Evolutionary conservation across 2,113 vertebrate genomes (phyloP), one percentile per base, ranked within the genome.

Genomic region (Cottus gobio): DNA sequence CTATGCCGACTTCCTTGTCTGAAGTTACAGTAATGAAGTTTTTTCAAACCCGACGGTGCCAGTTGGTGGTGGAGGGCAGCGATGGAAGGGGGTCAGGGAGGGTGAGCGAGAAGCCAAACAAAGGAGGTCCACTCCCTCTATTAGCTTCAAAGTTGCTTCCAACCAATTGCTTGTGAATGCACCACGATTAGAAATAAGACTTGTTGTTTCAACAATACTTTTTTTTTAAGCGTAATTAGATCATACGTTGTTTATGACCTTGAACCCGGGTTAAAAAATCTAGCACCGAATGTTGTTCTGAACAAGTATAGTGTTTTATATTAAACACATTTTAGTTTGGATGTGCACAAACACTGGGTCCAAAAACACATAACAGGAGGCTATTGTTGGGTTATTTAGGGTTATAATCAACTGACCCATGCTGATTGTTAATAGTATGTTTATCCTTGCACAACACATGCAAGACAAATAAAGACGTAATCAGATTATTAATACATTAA

Each of bases 1-100:
- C 86, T 80, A 73, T 67, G 36, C 52, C 28, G 78, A 87, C 92
- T 92, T 92, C 91, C 93, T 91, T 37, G 63, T 89, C 82, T 82
- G 71, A 84, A 87, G 72, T 84, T 73, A 76, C 66, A 65, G 80
- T 80, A 90, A 85, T 87, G 90, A 89, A 90, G 86, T 86, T 93
- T 67, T 84, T 67, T 84, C 79, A 15, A 85, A 81, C 71, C 26
- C 79, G 28, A 37, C 39, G 20, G 71, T 81, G 79, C 83, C 64
- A 74, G 82, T 75, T 81, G 86, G 86, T 63, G 85, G 85, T 60
- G 36, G 57, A 1, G 30, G 37, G 63, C 44, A 2, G 61, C 1
- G 26, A 57, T 34, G 77, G 78, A 46, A 80, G 62, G 18, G 48
- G 70, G 37, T 52, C 10, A 52, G 13, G 61, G 74, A 63, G 56